Conservation (phyloP, 2,113 vertebrate species). For the Anseranas semipalmata region DNA sequence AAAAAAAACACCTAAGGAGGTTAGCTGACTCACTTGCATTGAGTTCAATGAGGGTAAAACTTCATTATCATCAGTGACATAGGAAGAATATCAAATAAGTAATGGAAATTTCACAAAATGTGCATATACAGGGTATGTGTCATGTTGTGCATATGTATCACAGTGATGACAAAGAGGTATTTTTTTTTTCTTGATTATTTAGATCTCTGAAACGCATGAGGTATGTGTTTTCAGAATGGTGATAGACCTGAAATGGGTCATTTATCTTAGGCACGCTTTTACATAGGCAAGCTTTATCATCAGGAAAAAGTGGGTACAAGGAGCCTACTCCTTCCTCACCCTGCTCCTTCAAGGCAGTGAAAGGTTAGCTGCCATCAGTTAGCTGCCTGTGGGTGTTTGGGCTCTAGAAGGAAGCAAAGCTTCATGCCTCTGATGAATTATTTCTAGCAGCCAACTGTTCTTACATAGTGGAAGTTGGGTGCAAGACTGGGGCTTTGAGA, state of each 20-base stretch:
- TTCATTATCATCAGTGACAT: not conserved
- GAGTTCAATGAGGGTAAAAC: not conserved
- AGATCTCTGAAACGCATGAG: not conserved
- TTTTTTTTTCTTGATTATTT: not conserved
- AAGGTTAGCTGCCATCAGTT: not conserved
- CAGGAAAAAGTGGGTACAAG: not conserved
- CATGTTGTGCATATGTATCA: not conserved
- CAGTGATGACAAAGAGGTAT: not conserved
- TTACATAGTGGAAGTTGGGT: not conserved
- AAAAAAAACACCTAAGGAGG: not conserved
- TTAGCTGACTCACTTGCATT: not conserved
- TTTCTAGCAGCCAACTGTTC: not conserved
- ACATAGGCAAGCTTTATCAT: not conserved
- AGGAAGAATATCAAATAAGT: not conserved
- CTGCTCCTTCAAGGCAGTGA: not conserved
- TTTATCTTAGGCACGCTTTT: not conserved
- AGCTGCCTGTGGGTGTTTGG: not conserved
- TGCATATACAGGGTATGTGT: accelerated
- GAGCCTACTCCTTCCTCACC: not conserved
- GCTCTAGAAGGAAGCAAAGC: not conserved
- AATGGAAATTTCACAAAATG: not conserved
- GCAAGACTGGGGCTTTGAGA: not conserved
- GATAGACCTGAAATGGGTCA: not conserved
- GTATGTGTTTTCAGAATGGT: not conserved
- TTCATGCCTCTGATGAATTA: not conserved